Evolutionary conservation across 23 tunicate species (phyloP).

Genomic region (Styela plicata): DNA sequence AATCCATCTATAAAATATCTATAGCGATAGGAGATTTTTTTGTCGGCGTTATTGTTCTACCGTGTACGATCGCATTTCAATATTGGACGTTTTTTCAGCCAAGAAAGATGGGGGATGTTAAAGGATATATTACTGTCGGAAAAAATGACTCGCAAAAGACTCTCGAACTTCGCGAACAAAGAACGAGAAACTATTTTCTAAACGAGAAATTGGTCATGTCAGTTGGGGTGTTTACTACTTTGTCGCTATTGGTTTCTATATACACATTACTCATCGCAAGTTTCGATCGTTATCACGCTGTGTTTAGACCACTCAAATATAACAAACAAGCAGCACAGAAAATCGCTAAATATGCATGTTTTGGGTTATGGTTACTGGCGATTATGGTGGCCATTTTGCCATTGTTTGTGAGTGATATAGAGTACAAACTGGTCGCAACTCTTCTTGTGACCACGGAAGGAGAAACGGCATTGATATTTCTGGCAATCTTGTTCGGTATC

Average conservation of each 20-base stretch:
- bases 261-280: constrained; percentile 37
- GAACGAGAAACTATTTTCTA: too few relatives aligned
- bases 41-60: too few relatives aligned
- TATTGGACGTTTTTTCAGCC: too few relatives aligned
- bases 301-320: constrained; percentile 32
- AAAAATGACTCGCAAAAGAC: too few relatives aligned
- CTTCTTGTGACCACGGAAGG: constrained; percentile 15
- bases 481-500: constrained; percentile 9
- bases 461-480: neutral
- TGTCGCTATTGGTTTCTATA: constrained; percentile 34
- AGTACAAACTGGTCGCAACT: constrained; percentile 24
- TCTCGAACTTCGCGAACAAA: too few relatives aligned
- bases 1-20: too few relatives aligned
- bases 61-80: too few relatives aligned
- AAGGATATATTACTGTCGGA: too few relatives aligned
- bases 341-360: constrained; percentile 7
- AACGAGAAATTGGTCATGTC: too few relatives aligned
- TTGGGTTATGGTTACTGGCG: constrained; percentile 24
- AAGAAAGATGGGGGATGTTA: too few relatives aligned
- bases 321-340: constrained; percentile 7
- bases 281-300: constrained; percentile 37
- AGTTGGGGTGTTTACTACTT: constrained; percentile 38
- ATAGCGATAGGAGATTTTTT: too few relatives aligned
- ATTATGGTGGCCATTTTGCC: constrained; percentile 24
- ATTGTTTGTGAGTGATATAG: constrained; percentile 3